These are phyloP conservation scores for Agonum fuliginosum DNA, from an alignment of 2,888 invertebrate species.

Conservation along the genomic window DNA sequence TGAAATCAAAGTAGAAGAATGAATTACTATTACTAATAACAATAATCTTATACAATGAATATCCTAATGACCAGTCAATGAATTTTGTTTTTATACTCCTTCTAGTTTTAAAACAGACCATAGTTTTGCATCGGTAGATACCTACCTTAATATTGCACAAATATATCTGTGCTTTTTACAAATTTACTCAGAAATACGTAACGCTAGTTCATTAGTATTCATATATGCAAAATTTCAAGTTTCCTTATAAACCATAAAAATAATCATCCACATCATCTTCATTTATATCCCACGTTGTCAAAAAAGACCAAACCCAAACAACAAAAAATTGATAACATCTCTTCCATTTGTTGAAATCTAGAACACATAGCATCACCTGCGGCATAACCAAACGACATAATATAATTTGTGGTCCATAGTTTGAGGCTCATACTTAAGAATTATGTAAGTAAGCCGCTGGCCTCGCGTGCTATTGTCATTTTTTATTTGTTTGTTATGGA, in stretches of 20 bases:
- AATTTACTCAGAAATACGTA: neutral
- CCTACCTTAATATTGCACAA: too few species aligned
- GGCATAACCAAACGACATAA: slow-evolving; percentile 33
- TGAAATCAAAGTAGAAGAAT: too few species aligned
- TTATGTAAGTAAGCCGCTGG: slow-evolving; percentile 24
- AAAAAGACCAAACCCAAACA: neutral
- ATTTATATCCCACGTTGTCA: too few species aligned
- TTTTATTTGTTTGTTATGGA: slow-evolving; percentile 24
- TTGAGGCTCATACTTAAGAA: slow-evolving; percentile 20
- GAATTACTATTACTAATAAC: too few species aligned
- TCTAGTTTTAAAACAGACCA: too few species aligned
- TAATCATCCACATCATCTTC: neutral
- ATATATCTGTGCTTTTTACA: too few species aligned
- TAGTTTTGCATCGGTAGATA: too few species aligned
- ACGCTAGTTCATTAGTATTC: neutral
- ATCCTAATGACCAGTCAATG: too few species aligned
- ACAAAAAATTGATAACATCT: neutral
- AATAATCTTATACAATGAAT: too few species aligned
- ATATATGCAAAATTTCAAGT: neutral
- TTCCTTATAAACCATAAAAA: neutral
- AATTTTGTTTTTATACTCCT: too few species aligned
- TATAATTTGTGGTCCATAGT: neutral
- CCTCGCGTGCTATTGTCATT: slow-evolving; percentile 34
- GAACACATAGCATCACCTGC: slow-evolving; percentile 13
- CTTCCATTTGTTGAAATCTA: slow-evolving; percentile 5